Percentiles rank a stretch among this genome's conserved stretches.
These are phyloP conservation scores for Hemibagrus wyckioides DNA, from an alignment of 2,113 vertebrate genomes.

Conservation along the genomic window DNA sequence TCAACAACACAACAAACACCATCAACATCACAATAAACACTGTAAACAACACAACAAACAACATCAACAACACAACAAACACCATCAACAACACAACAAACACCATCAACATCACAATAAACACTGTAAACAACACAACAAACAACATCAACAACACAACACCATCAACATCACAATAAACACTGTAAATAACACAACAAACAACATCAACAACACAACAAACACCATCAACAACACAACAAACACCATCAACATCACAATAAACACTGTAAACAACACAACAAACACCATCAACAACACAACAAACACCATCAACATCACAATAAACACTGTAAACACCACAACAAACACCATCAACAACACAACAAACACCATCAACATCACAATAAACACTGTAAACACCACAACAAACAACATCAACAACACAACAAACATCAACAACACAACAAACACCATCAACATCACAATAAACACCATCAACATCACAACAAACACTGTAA, in stretches of 20 bases:
- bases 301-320: not conserved
- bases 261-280: not conserved
- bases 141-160: not conserved
- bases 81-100: not conserved
- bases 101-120: not conserved
- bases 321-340: not conserved
- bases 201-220: not conserved
- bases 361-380: not conserved
- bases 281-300: too few relatives aligned
- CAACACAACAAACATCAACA: not conserved
- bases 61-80: not conserved
- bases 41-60: not conserved
- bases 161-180: not conserved
- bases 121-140: not conserved
- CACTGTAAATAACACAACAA: not conserved
- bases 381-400: not conserved
- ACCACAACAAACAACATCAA: not conserved
- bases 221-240: not conserved
- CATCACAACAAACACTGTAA: not conserved
- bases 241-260: not conserved
- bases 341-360: not conserved
- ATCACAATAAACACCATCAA: not conserved
- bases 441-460: not conserved
- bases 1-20: not conserved
- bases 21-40: not conserved